These are phyloP conservation scores for Eclectus roratus DNA, from an alignment of 2,113 vertebrate species.

Conservation along the genomic window DNA sequence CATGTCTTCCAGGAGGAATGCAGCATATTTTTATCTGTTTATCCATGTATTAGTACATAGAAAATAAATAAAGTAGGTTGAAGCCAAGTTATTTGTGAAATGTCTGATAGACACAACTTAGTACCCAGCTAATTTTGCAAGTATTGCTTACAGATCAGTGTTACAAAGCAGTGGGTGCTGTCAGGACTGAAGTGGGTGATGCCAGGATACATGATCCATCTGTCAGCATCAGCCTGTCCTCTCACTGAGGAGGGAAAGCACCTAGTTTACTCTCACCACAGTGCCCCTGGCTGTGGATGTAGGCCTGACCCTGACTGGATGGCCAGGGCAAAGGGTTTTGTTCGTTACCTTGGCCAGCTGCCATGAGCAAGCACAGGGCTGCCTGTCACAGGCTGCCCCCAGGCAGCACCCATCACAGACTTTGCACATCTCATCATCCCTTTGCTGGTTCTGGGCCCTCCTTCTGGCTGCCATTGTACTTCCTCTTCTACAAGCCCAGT, in stretches of 20 bases:
- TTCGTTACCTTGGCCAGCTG: not conserved
- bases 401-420: not conserved
- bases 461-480: not conserved
- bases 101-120: not conserved
- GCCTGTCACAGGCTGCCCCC: fast-evolving
- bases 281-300: not conserved
- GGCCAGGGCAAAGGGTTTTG: not conserved
- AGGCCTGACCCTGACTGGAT: not conserved
- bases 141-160: not conserved
- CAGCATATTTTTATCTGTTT: not conserved
- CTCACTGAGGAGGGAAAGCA: not conserved
- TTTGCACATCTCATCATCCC: not conserved
- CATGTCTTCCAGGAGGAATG: not conserved
- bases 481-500: not conserved
- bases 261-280: not conserved
- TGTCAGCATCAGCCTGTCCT: not conserved
- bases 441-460: not conserved
- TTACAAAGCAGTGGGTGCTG: not conserved
- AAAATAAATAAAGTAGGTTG: not conserved
- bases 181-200: not conserved
- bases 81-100: not conserved
- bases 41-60: not conserved
- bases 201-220: not conserved
- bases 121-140: not conserved
- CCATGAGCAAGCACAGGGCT: not conserved